Conservation (phyloP, 2,888 invertebrate species). For the Teinopalpus imperialis region DNA sequence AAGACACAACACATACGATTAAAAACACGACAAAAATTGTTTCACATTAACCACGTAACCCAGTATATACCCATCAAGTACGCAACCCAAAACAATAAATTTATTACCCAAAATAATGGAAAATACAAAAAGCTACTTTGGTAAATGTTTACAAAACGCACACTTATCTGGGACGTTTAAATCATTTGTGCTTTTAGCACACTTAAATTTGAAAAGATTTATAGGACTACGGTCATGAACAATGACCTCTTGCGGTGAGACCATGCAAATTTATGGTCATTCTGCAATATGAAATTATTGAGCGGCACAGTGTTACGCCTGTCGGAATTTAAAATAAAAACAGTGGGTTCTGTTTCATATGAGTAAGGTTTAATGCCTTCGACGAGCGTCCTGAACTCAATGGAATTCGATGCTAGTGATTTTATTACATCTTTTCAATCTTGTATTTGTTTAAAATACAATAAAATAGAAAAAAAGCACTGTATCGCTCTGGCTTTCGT, state of each 20-base stretch:
- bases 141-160: slow-evolving; percentile 14
- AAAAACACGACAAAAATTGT: too few relatives aligned
- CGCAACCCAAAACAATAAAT: neutral
- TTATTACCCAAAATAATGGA: neutral
- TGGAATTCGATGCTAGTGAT: slow-evolving; percentile 5
- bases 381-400: slow-evolving; percentile 13
- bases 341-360: slow-evolving; percentile 13
- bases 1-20: too few relatives aligned
- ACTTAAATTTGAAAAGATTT: slow-evolving; percentile 35
- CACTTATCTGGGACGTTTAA: slow-evolving; percentile 30
- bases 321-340: slow-evolving; percentile 29
- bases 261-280: slow-evolving; percentile 40
- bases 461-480: too few relatives aligned
- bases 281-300: slow-evolving; percentile 39
- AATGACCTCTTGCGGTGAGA: slow-evolving; percentile 44
- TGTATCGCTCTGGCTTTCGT: too few relatives aligned
- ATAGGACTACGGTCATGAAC: slow-evolving; percentile 30
- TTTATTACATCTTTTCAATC: slow-evolving; percentile 1
- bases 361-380: slow-evolving; percentile 22
- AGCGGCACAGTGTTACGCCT: slow-evolving; percentile 27
- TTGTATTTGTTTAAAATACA: neutral
- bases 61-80: too few relatives aligned
- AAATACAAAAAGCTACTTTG: slow-evolving; percentile 4
- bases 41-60: too few relatives aligned
- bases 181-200: slow-evolving; percentile 35